Percentiles rank a stretch among this genome's conserved stretches.
Evolutionary conservation across 2,797 vertebrate genomes (phyloP).

Genomic region (Hybognathus amarus): DNA sequence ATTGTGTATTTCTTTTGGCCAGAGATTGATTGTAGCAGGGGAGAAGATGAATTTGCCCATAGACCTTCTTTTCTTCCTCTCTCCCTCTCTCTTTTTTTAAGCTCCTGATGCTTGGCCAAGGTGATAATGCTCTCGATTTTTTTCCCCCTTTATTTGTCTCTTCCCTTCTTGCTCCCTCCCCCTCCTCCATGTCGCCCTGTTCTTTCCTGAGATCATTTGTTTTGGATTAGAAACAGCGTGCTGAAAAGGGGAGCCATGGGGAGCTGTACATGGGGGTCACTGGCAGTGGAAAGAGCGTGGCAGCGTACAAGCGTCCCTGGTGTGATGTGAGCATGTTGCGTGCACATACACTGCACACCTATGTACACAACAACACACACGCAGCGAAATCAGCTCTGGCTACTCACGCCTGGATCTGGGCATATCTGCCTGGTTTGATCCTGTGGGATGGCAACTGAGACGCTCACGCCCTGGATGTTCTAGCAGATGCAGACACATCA

Average conservation of each 20-base stretch:
- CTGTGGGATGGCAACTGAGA: constrained; percentile 56
- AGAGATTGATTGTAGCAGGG: constrained; percentile 97
- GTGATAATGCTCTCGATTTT: constrained; percentile 83
- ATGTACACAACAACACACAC: constrained; percentile 21
- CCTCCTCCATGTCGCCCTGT: constrained; percentile 64
- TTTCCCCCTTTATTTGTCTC: constrained; percentile 44
- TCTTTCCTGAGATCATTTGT: constrained; percentile 79
- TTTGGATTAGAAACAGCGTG: constrained; percentile 84
- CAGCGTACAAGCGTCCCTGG: constrained; percentile 78
- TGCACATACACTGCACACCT: constrained; percentile 35
- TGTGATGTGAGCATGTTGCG: constrained; percentile 62
- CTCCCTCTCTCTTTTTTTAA: constrained; percentile 67
- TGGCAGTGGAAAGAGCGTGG: constrained; percentile 72
- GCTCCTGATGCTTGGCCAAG: constrained; percentile 89
- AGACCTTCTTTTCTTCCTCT: constrained; percentile 83
- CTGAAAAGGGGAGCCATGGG: constrained; percentile 61
- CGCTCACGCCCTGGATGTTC: constrained; percentile 53
- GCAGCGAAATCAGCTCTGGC: constrained; percentile 49
- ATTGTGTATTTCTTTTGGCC: constrained; percentile 99
- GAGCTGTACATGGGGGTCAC: constrained; percentile 54
- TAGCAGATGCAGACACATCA: constrained; percentile 58
- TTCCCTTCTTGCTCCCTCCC: constrained; percentile 39
- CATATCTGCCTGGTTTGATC: constrained; percentile 67
- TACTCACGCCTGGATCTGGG: constrained; percentile 38
- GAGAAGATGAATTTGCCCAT: constrained; percentile 95